phyloP scores from a whole-genome alignment of 1,140 invertebrate species.

The Pantala flavescens region DNA sequence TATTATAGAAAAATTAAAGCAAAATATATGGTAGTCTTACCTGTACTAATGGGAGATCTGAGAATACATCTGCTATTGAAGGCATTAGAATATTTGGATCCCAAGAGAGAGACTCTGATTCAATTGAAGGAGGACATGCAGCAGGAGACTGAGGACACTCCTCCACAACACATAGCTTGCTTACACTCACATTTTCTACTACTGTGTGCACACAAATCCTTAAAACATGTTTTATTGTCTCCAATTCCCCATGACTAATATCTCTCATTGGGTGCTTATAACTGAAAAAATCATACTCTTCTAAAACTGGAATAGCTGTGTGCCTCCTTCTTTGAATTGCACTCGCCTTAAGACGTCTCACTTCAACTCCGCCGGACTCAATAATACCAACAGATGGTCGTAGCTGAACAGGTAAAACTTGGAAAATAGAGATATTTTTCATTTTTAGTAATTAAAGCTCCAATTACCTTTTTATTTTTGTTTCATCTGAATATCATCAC shows the following conservation, averaged over 20 bases:
- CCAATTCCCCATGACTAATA: neutral
- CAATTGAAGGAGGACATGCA: neutral
- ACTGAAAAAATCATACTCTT: conserved; percentile 66
- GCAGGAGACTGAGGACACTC: conserved; percentile 22
- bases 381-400: conserved; percentile 23
- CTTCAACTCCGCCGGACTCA: conserved; percentile 69
- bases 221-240: conserved; percentile 29
- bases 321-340: conserved; percentile 58
- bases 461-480: no score
- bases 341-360: conserved; percentile 68
- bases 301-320: conserved; percentile 53
- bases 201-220: conserved; percentile 55
- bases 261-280: conserved; percentile 30
- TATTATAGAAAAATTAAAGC: neutral
- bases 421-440: neutral
- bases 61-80: conserved; percentile 28
- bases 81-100: conserved; percentile 35
- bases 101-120: conserved; percentile 18
- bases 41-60: conserved; percentile 37
- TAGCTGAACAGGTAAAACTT: neutral
- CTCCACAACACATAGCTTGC: conserved; percentile 66
- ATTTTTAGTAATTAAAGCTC: neutral
- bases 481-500: no score
- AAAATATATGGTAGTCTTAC: conserved; percentile 22
- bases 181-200: conserved; percentile 59